Evolutionary conservation across 2,113 vertebrate species (phyloP).

Genomic region (Sisor rabdophorus): DNA sequence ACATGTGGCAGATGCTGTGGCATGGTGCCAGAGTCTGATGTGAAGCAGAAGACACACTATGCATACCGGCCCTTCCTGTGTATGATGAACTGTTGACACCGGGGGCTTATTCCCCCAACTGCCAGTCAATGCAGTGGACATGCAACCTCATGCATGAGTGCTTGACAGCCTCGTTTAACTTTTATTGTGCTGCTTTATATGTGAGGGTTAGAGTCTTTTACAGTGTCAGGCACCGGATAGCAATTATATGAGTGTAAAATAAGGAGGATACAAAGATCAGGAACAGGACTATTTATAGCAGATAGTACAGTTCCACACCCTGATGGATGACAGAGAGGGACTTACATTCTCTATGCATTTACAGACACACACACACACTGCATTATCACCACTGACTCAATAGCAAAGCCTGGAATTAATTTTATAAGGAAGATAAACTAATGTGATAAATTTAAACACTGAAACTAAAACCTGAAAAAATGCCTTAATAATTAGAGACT

Average conservation of each 20-base stretch:
- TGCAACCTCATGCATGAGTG: slow-evolving; percentile 30
- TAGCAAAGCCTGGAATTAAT: background rate
- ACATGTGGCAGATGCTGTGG: slow-evolving; percentile 57
- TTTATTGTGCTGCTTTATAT: slow-evolving; percentile 58
- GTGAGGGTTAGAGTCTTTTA: slow-evolving; percentile 53
- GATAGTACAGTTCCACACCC: slow-evolving; percentile 46
- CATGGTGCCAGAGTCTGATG: slow-evolving; percentile 39
- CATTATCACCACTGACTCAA: background rate
- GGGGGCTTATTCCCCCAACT: slow-evolving; percentile 31
- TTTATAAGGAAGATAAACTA: background rate
- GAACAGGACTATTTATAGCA: slow-evolving; percentile 60
- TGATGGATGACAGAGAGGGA: slow-evolving; percentile 28
- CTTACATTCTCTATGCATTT: background rate
- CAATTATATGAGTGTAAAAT: slow-evolving; percentile 60
- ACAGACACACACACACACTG: slow-evolving; percentile 4
- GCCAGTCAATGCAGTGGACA: slow-evolving; percentile 17
- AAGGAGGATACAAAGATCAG: slow-evolving; percentile 57
- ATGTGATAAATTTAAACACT: background rate
- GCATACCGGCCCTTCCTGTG: slow-evolving; percentile 1
- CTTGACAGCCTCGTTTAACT: slow-evolving; percentile 46
- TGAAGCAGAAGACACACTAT: background rate
- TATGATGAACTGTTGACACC: slow-evolving; percentile 35
- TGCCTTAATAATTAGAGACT: background rate
- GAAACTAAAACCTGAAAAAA: no score
- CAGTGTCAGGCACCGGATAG: slow-evolving; percentile 53